Evolutionary conservation across 2,888 invertebrate genomes (phyloP).

Genomic region (Dryomyza anilis): DNA sequence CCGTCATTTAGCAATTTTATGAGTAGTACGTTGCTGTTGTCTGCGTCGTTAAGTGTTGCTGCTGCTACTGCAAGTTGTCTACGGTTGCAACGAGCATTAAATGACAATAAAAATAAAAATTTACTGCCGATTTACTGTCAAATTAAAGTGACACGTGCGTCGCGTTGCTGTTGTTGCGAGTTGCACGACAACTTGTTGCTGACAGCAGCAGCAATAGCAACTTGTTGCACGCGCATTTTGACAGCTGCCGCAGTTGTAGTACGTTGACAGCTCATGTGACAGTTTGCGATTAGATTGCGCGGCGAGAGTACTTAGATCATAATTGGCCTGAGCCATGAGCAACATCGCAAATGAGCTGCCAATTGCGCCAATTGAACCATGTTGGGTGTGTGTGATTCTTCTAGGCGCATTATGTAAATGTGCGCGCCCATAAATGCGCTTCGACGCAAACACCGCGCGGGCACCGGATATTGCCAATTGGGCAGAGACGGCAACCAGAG

Average conservation of each 20-base stretch:
- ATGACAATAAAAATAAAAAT: constrained; percentile 27
- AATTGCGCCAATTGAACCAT: no score
- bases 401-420: not conserved
- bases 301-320: not conserved
- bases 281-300: not conserved
- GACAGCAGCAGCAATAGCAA: not conserved
- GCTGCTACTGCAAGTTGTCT: constrained; percentile 3
- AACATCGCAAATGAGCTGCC: no score
- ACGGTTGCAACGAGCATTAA: constrained; percentile 14
- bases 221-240: constrained; percentile 8
- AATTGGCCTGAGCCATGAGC: no score
- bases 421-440: not conserved
- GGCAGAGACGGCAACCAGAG: constrained; percentile 28
- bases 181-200: not conserved
- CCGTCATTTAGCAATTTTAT: not conserved
- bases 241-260: not conserved
- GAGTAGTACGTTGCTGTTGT: not conserved
- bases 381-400: not conserved
- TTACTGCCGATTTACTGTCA: constrained; percentile 39
- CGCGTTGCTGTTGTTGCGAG: not conserved
- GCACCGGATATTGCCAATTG: constrained; percentile 36
- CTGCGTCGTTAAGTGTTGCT: constrained; percentile 2
- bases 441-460: not conserved
- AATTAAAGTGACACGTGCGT: constrained; percentile 31
- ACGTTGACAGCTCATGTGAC: not conserved